phyloP scores from a whole-genome alignment of 1,140 invertebrate species.

The Saccostrea cuccullata region DNA sequence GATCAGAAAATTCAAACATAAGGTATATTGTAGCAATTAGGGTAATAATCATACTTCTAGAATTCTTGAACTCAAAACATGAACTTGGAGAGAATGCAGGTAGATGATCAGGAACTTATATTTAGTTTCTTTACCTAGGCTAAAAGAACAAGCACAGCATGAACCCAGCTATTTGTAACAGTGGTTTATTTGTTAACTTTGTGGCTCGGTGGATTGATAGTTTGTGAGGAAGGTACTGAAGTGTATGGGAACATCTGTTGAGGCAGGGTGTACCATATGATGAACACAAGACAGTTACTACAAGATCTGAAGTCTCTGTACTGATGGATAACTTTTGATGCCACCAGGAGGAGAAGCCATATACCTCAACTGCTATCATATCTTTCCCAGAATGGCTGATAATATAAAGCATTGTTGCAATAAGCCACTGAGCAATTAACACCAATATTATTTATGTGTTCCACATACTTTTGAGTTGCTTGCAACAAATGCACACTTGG shows the following conservation, averaged over 20 bases:
- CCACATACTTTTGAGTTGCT: slow-evolving; percentile 6
- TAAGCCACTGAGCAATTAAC: not conserved
- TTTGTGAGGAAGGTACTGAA: not conserved
- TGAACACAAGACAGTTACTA: slow-evolving; percentile 4
- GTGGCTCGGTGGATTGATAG: slow-evolving; percentile 21
- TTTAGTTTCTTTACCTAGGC: too few relatives aligned
- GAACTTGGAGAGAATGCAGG: too few relatives aligned
- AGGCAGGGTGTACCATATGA: not conserved
- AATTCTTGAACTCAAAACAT: too few relatives aligned
- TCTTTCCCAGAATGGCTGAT: slow-evolving; percentile 5
- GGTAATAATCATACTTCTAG: too few relatives aligned
- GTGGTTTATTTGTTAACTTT: slow-evolving; percentile 16
- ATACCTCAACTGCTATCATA: not conserved
- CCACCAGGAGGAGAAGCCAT: slow-evolving; percentile 16
- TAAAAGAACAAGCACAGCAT: too few relatives aligned
- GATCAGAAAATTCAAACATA: too few relatives aligned
- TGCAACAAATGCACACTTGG: too few relatives aligned
- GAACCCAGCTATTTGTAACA: not conserved
- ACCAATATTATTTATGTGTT: not conserved
- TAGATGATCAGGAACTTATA: too few relatives aligned
- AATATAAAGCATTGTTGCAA: not conserved
- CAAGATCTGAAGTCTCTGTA: slow-evolving; percentile 1
- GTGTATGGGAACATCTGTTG: slow-evolving; percentile 10
- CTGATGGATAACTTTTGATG: not conserved
- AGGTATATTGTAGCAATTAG: too few relatives aligned